phyloP scores from a whole-genome alignment of 2,113 vertebrate genomes.

The Corythoichthys haematopterus region DNA sequence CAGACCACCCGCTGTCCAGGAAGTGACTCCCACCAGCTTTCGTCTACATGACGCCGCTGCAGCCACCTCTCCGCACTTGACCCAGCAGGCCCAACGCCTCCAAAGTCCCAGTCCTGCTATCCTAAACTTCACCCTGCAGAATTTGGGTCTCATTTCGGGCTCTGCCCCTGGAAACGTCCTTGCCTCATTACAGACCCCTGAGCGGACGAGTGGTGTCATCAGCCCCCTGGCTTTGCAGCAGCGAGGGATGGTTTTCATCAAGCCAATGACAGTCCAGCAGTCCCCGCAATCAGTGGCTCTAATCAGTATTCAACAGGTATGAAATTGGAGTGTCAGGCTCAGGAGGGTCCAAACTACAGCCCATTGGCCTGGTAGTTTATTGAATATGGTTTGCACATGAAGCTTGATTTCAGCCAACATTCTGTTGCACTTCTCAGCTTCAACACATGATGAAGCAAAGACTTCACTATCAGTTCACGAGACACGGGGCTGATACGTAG shows the following conservation, averaged over 20 bases:
- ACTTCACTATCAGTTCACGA: too few species aligned
- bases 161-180: constrained; percentile 39
- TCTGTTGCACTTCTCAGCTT: too few species aligned
- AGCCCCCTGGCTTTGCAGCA: constrained; percentile 60
- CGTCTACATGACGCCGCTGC: constrained; percentile 50
- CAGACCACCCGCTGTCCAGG: constrained; percentile 71
- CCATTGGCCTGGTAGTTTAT: too few species aligned
- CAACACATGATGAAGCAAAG: too few species aligned
- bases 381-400: too few species aligned
- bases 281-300: constrained; percentile 59
- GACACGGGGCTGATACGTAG: too few species aligned
- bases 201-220: constrained; percentile 44
- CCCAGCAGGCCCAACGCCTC: constrained; percentile 56
- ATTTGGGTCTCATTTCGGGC: constrained; percentile 80
- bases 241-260: constrained; percentile 72
- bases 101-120: constrained; percentile 80
- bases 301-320: constrained; percentile 71
- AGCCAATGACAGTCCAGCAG: constrained; percentile 43
- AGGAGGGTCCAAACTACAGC: too few species aligned
- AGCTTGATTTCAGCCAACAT: not conserved
- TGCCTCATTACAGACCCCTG: constrained; percentile 45
- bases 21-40: constrained; percentile 78
- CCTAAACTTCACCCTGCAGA: constrained; percentile 89
- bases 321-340: not conserved
- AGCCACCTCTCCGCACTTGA: constrained; percentile 62